Base-by-base conservation (phyloP, 2,797 vertebrate species). In the Dromococcyx pavoninus region DNA sequence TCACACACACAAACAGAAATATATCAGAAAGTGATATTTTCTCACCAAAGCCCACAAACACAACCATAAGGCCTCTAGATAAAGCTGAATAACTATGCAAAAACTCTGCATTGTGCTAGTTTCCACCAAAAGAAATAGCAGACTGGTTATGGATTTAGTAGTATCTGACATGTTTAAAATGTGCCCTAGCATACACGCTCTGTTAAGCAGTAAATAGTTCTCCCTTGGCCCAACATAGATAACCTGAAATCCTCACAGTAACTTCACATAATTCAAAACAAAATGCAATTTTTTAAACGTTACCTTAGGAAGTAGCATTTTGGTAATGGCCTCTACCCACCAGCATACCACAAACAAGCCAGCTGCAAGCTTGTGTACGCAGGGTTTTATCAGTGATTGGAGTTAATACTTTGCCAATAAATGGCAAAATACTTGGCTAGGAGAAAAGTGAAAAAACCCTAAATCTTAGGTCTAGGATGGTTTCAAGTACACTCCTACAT, bases 91-190 rank as follows among this genome's bases (percentile, higher is more conserved):
- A 80, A 71, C 27, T 46, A 48, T 2, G 8, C 28, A 62, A 25
- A 88, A 75, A 48, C 30, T 61, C 39, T 54, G 41, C 56, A 18
- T 14, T 60, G 10, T 61, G 50, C 30, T 77, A 71, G 44, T 23
- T 85, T 67, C 84, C 25, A 89, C 28, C 53, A 60, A 48, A 84
- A 51, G 10, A 81, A 85, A 66, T 5, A 6, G 41, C 2, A 69
- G n/a, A 51, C 56, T 15, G 15, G 19, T 62, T 66, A 73, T 5
- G 32, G 50, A 70, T 53, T 79, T 41, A 82, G n/a, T 17, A 35
- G n/a, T 35, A 72, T 5, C 35, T 32, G 30, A 66, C 7, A 1
- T 2, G 14, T 35, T 73, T 0, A 5, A 2, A 2, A 35, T 6
- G 8, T 14, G 11, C 54, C 41, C 66, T 39, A 56, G n/a, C 39